A percentile compares a stretch with the other conserved stretches of the same genome.
These are phyloP conservation scores for Tragelaphus scriptus DNA, from an alignment of 2,113 vertebrate genomes.

Conservation along the genomic window DNA sequence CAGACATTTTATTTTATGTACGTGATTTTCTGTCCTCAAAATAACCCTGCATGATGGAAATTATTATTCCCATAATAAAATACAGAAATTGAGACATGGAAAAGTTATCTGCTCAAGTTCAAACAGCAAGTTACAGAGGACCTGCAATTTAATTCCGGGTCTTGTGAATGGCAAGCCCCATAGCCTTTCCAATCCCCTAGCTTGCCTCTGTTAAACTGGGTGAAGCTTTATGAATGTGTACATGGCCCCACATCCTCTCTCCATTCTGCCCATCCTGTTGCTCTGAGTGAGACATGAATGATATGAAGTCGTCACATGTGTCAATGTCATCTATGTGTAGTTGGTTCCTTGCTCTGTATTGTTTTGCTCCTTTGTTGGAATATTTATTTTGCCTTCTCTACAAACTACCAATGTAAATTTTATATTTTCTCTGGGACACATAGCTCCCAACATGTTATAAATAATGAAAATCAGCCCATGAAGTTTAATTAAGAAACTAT, in stretches of 20 bases:
- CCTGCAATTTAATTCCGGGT: background rate
- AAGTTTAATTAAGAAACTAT: constrained; percentile 15
- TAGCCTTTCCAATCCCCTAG: background rate
- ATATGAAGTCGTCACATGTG: background rate
- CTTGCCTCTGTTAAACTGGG: background rate
- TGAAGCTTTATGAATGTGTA: background rate
- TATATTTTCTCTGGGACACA: background rate
- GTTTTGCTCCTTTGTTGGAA: background rate
- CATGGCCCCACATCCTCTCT: background rate
- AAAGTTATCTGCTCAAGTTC: background rate
- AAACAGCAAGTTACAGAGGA: background rate
- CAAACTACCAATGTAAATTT: background rate
- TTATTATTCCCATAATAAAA: background rate
- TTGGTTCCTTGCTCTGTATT: background rate
- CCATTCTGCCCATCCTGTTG: background rate
- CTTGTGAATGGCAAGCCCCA: background rate
- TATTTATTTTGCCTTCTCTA: background rate
- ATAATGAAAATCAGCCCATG: background rate
- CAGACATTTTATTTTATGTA: background rate
- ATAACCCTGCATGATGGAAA: background rate
- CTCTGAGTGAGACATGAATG: background rate
- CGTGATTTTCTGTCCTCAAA: background rate
- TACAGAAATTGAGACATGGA: background rate
- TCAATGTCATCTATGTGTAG: background rate
- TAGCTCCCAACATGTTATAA: background rate